Percentiles rank a stretch among this genome's conserved stretches.
Evolutionary conservation across 1,140 invertebrate genomes (phyloP).

Genomic region (Steinernema feltiae): DNA sequence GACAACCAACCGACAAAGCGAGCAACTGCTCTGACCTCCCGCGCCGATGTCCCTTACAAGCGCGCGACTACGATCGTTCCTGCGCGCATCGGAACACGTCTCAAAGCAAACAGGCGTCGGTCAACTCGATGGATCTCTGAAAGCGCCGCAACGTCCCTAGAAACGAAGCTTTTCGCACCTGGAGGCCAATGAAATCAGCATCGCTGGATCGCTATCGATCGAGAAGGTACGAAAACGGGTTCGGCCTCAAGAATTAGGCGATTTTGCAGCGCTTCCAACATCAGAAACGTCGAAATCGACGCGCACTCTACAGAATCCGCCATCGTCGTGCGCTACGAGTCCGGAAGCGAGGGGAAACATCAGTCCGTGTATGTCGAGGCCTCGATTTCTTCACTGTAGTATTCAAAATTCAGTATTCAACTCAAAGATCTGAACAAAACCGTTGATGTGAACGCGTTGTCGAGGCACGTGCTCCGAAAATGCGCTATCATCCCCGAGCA

Average conservation of each 20-base stretch:
- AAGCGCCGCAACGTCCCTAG: neutral
- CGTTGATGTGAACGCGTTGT: constrained; percentile 73
- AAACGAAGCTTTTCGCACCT: neutral
- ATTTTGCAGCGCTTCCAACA: constrained; percentile 60
- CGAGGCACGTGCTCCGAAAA: constrained; percentile 78
- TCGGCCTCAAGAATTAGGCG: neutral
- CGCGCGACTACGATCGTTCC: neutral
- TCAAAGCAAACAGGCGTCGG: neutral
- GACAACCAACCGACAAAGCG: neutral
- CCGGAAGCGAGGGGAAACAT: constrained; percentile 13
- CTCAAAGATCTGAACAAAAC: constrained; percentile 74
- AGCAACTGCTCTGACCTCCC: neutral
- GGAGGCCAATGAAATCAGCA: neutral
- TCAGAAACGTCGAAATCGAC: constrained; percentile 75
- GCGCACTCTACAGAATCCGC: constrained; percentile 83
- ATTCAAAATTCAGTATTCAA: constrained; percentile 65
- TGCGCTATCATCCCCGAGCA: constrained; percentile 80
- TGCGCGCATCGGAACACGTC: neutral
- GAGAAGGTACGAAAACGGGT: neutral
- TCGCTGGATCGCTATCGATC: constrained; percentile 2
- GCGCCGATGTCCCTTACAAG: neutral
- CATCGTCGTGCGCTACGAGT: constrained; percentile 79
- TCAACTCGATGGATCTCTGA: neutral
- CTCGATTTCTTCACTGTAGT: constrained; percentile 16
- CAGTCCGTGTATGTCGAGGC: constrained; percentile 17